Percentiles rank a stretch among this genome's conserved stretches.
Conservation (phyloP, 2,888 invertebrate species). For the Syrista parreyssii region DNA sequence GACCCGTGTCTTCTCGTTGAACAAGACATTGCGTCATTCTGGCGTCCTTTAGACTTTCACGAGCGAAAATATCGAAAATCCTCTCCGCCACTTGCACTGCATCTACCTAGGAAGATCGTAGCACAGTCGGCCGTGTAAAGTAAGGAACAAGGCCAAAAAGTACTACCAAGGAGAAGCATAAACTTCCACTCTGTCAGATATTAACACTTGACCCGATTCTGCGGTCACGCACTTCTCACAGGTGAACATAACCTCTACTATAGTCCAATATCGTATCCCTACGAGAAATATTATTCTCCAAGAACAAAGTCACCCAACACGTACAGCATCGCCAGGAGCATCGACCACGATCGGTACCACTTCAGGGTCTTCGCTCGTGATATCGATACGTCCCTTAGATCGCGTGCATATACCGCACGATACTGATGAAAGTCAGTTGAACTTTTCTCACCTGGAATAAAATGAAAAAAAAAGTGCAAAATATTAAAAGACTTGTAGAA, state of each 20-base stretch:
- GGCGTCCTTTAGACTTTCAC: not conserved
- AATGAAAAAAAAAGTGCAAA: not conserved
- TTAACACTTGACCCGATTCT: slow-evolving; percentile 53
- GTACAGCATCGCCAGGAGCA: not conserved
- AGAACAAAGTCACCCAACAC: not conserved
- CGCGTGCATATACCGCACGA: not conserved
- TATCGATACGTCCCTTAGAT: not conserved
- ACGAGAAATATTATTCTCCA: not conserved
- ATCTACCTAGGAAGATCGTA: not conserved
- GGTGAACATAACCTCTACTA: not conserved
- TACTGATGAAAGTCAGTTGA: not conserved
- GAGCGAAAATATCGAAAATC: not conserved
- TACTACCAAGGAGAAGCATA: not conserved
- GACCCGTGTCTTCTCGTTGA: not conserved
- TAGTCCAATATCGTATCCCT: not conserved
- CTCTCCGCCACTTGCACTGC: not conserved
- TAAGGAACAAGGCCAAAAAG: not conserved
- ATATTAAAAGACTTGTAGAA: not conserved
- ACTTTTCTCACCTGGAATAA: not conserved
- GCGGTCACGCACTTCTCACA: slow-evolving; percentile 31
- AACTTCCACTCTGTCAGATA: slow-evolving; percentile 4
- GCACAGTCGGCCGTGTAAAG: not conserved
- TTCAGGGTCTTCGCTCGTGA: slow-evolving; percentile 1
- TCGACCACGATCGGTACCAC: not conserved
- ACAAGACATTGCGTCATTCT: not conserved